Base-by-base conservation (phyloP, 2,797 vertebrate genomes). In the Tarsius wallacei region DNA sequence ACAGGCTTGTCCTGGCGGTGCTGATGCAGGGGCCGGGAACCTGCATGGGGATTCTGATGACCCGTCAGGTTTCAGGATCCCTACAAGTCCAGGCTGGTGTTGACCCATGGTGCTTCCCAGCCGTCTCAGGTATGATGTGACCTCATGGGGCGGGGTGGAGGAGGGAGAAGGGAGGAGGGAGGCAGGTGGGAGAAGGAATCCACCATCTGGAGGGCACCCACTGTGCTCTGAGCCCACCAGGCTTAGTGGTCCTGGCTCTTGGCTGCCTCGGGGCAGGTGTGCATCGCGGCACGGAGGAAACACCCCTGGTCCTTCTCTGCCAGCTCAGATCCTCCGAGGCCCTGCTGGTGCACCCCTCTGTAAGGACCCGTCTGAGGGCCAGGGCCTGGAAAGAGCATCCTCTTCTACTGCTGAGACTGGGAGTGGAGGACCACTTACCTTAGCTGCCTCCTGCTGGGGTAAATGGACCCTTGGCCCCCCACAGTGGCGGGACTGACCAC, bases 21-120 rank as follows among this genome's bases (percentile, higher is more conserved):
- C 73, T 21, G 82, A 53, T 21, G 51, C 49, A 5, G 33, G 57
- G 86, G 61, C 53, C 11, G 2, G 80, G 33, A 84, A 66, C 53
- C 64, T 90, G n/a, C 13, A n/a, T 5, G 10, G 42, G 55, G 91
- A 57, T 28, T 31, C 83, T 33, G 57, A 13, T 47, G 90, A 78
- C 59, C 83, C 51, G 42, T 51, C 57, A 31, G 91, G 61, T 77
- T 73, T 87, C 91, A 51, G 81, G 68, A 71, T 86, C 17, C 0
- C 5, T 26, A 80, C 84, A 47, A 42, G 71, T 2, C 4, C 71
- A 89, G 82, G 88, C 5, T 24, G 53, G 90, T 31, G 49, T 16
- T 82, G 90, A 92, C 93, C 83, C 78, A 17, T 66, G 15, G 61
- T 57, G 33, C 66, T 96, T 93, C 80, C 86, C 0, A 2, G 94